Conservation (phyloP, 2,113 vertebrate species). For the Corynorhinus townsendii region DNA sequence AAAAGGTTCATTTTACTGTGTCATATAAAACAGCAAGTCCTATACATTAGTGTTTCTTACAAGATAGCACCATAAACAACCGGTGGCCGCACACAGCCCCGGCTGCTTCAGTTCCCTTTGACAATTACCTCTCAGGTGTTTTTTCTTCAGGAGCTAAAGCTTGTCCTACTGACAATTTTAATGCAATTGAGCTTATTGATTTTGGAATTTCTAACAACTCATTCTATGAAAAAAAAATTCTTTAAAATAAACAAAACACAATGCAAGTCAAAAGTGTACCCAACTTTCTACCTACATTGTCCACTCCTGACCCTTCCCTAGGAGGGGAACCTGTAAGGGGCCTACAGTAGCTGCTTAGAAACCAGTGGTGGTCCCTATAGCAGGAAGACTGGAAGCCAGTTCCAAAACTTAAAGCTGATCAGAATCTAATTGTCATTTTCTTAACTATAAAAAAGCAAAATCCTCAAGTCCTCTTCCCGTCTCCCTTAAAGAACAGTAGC, state of each 20-base stretch:
- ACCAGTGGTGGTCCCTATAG: background rate
- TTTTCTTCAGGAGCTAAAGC: background rate
- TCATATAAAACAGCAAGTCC: background rate
- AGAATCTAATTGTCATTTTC: background rate
- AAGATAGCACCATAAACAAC: background rate
- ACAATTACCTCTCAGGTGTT: background rate
- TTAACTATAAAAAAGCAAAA: constrained; percentile 8
- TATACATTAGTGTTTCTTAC: background rate
- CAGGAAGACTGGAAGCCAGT: background rate
- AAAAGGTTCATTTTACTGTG: background rate
- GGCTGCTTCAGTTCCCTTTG: background rate
- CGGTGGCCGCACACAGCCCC: background rate
- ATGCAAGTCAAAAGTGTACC: background rate
- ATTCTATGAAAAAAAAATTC: background rate
- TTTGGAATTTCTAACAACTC: background rate
- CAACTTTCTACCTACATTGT: background rate
- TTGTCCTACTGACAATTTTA: background rate
- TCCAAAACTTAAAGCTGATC: background rate
- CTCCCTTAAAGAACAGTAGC: background rate
- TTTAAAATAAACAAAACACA: background rate
- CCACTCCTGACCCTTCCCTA: background rate
- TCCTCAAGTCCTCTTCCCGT: background rate
- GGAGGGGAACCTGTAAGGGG: background rate
- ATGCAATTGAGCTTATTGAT: background rate
- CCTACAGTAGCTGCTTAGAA: background rate